Evolutionary conservation across 2,797 vertebrate species (phyloP), one percentile per base, ranked within the genome.

Genomic region (Hemitrygon akajei): DNA sequence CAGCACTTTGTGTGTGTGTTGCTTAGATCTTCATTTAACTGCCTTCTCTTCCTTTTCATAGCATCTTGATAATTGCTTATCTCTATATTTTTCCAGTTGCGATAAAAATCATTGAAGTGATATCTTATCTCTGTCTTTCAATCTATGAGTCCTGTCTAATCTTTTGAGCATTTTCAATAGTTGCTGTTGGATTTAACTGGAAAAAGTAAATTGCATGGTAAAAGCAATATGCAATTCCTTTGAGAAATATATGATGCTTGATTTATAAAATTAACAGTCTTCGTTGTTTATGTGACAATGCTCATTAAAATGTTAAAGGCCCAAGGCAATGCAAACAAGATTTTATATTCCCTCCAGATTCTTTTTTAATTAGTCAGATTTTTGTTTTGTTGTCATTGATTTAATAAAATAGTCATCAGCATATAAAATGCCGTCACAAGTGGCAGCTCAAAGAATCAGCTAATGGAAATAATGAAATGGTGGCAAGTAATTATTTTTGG

Each of bases 361-460:
- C 34, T 75, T 76, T 92, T 93, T 93, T 73, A 93, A 93, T 93
- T 93, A 93, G 91, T 76, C 69, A 47, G 63, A 47, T 47, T 92
- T 76, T 93, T 56, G 73, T 76, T 93, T 37, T 75, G 73, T 93
- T 76, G 71, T 76, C 91, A 93, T 14, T 76, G 91, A 93, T 93
- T 93, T 93, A 73, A 93, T 93, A 93, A 92, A 76, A 75, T 40
- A 93, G 22, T 93, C 91, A n/a, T 76, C 91, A 93, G 91, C 71
- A 76, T 75, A 76, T 7, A n/a, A 75, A 89, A 93, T 56, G 5
- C 40, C 14, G 25, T 76, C 91, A 93, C 71, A 75, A 76, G 91
- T 47, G 91, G 91, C 71, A 93, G 71, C 91, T 76, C 58, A 75
- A 93, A 40, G 91, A 30, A 75, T 47, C 71, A 20, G n/a, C 40